Base-by-base conservation (phyloP, 2,888 invertebrate genomes). In the Troides aeacus region DNA sequence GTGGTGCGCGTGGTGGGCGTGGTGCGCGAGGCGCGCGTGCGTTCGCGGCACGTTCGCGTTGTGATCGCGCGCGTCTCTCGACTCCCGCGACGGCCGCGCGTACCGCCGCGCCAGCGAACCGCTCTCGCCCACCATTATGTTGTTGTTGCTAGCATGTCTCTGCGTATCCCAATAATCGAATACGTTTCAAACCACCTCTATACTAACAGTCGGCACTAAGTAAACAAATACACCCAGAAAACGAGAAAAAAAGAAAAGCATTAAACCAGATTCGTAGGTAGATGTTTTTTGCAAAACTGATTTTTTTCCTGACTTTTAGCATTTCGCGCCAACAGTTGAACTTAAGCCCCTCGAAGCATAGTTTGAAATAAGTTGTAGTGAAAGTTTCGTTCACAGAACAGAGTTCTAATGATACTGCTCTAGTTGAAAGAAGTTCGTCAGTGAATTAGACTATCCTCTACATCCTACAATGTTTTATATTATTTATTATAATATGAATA, bases 141-240 rank as follows among this genome's bases (percentile, higher is more conserved):
- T 93, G 93, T 93, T 93, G 93, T 93, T 93, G 92, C 93, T 93
- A 91, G 93, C 93, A 89, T 93, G 93, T 89, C 93, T 93, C 93
- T 93, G 93, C 85, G 87, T 87, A 84, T 82, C 88, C 91, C 92
- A 92, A 89, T 83, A 84, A 89, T 79, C 81, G 86, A 81, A 77
- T 76, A 81, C 87, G 79, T 79, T 78, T 87, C 85, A 89, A 89
- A 87, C 90, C 87, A 90, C 89, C 81, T 86, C 87, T 86, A 83
- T 78, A 73, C 68, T 72, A 74, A 72, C 71, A 72, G 74, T 72
- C 71, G 67, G 72, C 72, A 74, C 72, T 72, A 72, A 73, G 70
- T 77, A 66, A 73, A 74, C 74, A 68, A 63, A 74, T 72, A 72
- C 68, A 71, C 72, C 74, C 72, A 63, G 60, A 68, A 64, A 72